Evolutionary conservation across 2,797 vertebrate genomes (phyloP).

Genomic region (Anas bernieri): DNA sequence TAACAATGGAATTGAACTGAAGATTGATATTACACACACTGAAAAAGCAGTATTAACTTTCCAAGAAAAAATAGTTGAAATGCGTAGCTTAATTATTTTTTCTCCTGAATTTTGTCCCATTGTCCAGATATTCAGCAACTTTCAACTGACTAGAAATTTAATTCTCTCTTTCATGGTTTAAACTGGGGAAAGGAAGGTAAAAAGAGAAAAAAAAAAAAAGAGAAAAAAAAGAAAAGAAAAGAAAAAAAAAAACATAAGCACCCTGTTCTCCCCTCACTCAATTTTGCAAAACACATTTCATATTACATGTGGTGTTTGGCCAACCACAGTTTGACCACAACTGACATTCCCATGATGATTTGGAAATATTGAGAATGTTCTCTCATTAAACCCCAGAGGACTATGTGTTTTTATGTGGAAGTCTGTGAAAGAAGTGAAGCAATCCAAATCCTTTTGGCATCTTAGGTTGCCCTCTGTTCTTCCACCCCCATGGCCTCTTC

Average conservation of each 20-base stretch:
- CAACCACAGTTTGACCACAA: not conserved
- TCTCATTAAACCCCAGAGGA: constrained; percentile 16
- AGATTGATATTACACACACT: not conserved
- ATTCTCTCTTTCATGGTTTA: not conserved
- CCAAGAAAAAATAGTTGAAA: not conserved
- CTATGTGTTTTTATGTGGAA: constrained; percentile 2
- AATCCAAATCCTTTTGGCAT: not conserved
- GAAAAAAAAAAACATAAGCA: not conserved
- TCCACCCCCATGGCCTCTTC: not conserved
- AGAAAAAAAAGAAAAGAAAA: no score
- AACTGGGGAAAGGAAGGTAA: not conserved
- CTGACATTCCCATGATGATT: constrained; percentile 6
- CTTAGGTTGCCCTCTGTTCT: not conserved
- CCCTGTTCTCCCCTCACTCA: not conserved
- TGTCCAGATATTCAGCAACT: not conserved
- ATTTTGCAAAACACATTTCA: not conserved
- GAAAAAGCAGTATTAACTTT: not conserved
- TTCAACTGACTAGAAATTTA: not conserved
- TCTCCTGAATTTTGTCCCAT: not conserved
- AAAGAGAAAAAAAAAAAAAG: not conserved
- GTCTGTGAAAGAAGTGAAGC: not conserved
- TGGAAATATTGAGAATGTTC: constrained; percentile 32
- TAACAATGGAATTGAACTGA: not conserved
- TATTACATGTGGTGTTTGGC: not conserved
- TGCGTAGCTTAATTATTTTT: not conserved